Conservation (phyloP, 2,797 vertebrate species). For the Neomorphus geoffroyi region DNA sequence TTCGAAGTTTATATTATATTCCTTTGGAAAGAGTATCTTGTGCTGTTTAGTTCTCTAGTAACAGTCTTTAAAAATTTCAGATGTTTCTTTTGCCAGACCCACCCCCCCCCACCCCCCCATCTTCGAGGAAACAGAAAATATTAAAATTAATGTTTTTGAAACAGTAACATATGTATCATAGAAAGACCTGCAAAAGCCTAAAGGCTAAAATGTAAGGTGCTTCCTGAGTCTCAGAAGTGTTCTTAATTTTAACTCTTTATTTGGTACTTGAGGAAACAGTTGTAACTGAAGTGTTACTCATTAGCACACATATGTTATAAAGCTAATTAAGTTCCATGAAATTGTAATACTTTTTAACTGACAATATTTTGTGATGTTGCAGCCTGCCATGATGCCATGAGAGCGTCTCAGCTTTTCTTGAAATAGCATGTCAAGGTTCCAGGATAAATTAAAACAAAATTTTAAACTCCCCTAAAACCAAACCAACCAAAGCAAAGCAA, state of each 20-base stretch:
- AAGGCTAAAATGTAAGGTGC: background rate
- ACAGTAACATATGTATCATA: rapidly evolving
- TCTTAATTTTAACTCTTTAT: background rate
- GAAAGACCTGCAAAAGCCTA: background rate
- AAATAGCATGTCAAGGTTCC: background rate
- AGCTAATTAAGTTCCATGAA: background rate
- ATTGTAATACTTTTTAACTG: background rate
- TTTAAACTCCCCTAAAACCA: background rate
- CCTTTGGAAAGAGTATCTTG: background rate
- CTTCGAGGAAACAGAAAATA: background rate
- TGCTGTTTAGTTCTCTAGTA: background rate
- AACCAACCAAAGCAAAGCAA: background rate
- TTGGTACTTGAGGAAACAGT: background rate
- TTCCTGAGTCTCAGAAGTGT: background rate
- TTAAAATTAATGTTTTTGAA: background rate
- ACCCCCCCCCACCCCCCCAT: no score
- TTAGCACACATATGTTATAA: background rate
- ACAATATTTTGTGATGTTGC: background rate
- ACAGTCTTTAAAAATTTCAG: background rate
- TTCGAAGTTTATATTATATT: background rate
- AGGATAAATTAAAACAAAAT: background rate
- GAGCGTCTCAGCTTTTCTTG: background rate
- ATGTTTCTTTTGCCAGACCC: background rate
- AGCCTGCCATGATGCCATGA: background rate
- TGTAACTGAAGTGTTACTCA: background rate